phyloP scores from a whole-genome alignment of 2,113 vertebrate species.

The Cavia aperea region DNA sequence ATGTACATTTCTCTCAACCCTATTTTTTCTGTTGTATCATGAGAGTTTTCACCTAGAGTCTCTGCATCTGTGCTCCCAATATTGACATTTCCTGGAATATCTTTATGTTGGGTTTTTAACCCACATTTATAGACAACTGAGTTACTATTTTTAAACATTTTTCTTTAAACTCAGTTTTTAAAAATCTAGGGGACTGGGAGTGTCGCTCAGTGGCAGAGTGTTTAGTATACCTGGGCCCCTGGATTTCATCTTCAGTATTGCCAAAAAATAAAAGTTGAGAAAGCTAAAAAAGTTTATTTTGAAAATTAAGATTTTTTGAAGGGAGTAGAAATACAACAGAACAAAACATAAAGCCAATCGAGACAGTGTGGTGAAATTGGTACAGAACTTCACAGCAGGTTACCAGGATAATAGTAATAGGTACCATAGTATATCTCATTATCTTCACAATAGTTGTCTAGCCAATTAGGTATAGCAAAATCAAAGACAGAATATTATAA shows the following conservation, averaged over 20 bases:
- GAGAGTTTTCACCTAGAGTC: neutral
- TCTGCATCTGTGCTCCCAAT: neutral
- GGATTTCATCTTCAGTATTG: neutral
- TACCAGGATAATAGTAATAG: no score
- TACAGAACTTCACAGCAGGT: no score
- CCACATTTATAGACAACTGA: neutral
- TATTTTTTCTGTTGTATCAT: neutral
- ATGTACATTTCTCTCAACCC: neutral
- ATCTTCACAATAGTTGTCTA: no score
- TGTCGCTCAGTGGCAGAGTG: neutral
- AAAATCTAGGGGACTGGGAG: neutral
- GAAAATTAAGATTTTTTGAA: conserved; percentile 1
- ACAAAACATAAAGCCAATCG: no score
- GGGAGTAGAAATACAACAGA: no score
- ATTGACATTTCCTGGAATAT: neutral
- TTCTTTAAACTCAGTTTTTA: neutral
- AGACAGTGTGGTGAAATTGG: no score
- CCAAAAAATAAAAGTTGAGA: neutral
- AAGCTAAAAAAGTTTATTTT: neutral
- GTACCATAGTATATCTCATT: no score
- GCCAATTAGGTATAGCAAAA: no score
- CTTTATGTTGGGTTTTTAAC: neutral
- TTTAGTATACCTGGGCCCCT: neutral
- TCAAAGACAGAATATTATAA: no score
- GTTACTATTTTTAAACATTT: neutral